phyloP scores from a whole-genome alignment of 2,113 vertebrate genomes.

The Orientallactaga bullata region DNA sequence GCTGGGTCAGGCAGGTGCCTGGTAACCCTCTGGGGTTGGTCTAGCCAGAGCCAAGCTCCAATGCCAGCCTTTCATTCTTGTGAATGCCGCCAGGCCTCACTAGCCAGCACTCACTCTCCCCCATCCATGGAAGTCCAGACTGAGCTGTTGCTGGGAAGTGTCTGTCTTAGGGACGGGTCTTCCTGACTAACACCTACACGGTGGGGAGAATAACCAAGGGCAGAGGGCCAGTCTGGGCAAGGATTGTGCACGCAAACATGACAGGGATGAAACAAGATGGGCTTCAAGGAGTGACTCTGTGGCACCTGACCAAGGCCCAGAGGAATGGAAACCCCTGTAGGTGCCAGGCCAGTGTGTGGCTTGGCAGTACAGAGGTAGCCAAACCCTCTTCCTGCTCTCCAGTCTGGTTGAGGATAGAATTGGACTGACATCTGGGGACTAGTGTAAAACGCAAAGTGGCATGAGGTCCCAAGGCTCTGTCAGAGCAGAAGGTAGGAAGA shows the following conservation, averaged over 20 bases:
- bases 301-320: not conserved
- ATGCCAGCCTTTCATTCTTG: not conserved
- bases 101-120: not conserved
- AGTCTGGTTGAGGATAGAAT: not conserved
- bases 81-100: not conserved
- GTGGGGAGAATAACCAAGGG: not conserved
- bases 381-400: not conserved
- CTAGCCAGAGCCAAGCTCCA: not conserved
- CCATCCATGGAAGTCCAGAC: fast-evolving
- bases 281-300: fast-evolving
- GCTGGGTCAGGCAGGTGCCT: fast-evolving
- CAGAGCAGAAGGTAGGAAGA: not conserved
- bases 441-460: not conserved
- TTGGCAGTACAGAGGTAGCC: not conserved
- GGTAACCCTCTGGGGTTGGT: not conserved
- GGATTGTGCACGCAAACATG: fast-evolving
- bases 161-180: not conserved
- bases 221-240: not conserved
- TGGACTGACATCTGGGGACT: too few relatives aligned
- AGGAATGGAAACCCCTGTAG: not conserved
- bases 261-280: not conserved
- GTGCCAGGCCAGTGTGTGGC: not conserved
- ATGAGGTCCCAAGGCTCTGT: fast-evolving
- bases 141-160: fast-evolving
- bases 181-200: fast-evolving